Percentiles rank a stretch among this genome's conserved stretches.
Conservation (phyloP, 2,113 vertebrate genomes). For the Narcine bancroftii region DNA sequence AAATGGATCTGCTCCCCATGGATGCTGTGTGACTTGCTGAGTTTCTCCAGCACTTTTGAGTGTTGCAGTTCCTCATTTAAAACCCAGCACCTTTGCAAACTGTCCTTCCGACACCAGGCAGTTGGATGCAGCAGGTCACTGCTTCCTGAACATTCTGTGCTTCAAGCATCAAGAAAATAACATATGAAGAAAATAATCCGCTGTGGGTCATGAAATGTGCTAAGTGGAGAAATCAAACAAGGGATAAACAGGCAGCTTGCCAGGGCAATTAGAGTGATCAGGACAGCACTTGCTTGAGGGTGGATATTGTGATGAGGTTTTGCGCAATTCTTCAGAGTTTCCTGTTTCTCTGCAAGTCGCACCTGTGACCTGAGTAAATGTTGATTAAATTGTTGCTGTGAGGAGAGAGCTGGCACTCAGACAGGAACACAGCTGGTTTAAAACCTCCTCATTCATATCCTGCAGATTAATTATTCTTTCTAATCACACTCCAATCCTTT, state of each 20-base stretch:
- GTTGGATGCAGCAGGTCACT: not conserved
- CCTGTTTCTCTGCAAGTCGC: not conserved
- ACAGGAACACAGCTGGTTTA: not conserved
- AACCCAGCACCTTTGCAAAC: not conserved
- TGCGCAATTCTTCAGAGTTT: not conserved
- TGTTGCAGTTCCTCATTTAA: not conserved
- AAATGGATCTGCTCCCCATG: too few relatives aligned
- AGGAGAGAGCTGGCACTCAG: not conserved
- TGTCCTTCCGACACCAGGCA: not conserved
- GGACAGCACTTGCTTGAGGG: not conserved
- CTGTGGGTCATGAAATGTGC: not conserved
- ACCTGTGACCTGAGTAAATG: not conserved
- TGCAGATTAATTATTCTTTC: conserved; percentile 13
- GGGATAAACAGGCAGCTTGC: not conserved
- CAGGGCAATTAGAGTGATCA: not conserved
- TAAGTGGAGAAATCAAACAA: not conserved
- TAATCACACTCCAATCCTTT: not conserved
- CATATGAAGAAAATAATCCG: not conserved
- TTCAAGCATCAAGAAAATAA: not conserved
- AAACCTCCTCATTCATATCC: not conserved
- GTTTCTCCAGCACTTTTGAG: too few relatives aligned
- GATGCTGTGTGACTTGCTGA: too few relatives aligned
- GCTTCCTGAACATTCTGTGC: not conserved
- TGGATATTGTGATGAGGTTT: not conserved
- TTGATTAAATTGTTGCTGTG: not conserved